phyloP scores from a whole-genome alignment of 2,797 vertebrate species.

The Eulemur mongoz region DNA sequence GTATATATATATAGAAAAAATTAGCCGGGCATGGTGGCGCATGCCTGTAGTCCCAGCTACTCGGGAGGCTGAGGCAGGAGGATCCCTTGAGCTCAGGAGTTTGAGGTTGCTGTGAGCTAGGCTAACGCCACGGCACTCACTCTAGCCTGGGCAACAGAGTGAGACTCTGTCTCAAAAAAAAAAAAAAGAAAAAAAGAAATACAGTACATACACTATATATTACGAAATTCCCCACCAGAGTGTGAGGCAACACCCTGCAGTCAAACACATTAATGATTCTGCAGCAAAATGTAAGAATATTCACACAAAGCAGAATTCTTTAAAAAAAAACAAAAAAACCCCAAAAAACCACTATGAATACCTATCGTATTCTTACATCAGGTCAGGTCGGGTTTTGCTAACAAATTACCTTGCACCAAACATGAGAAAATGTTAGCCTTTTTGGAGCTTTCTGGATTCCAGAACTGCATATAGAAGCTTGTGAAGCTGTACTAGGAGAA shows the following conservation, averaged over 20 bases:
- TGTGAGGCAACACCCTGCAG: background rate
- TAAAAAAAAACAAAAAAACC: background rate
- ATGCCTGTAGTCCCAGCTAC: too few relatives aligned
- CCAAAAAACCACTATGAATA: background rate
- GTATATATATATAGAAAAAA: too few relatives aligned
- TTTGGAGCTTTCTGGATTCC: background rate
- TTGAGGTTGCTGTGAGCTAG: too few relatives aligned
- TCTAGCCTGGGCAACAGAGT: too few relatives aligned
- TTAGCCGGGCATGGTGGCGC: too few relatives aligned
- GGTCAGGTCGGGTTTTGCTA: background rate
- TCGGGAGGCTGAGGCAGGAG: too few relatives aligned
- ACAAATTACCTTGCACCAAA: background rate
- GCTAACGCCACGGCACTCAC: too few relatives aligned
- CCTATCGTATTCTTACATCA: background rate
- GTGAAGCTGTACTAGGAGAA: background rate
- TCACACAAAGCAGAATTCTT: background rate
- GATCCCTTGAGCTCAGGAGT: too few relatives aligned
- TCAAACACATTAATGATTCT: background rate
- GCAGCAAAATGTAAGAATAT: background rate
- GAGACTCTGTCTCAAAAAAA: too few relatives aligned
- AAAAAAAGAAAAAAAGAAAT: background rate
- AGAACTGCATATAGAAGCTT: background rate
- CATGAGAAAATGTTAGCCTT: background rate
- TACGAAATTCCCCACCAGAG: background rate
- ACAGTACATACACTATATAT: background rate